Conservation (phyloP, 37 sponge, comb jelly and placozoan species). For the Theonella swinhoei region DNA sequence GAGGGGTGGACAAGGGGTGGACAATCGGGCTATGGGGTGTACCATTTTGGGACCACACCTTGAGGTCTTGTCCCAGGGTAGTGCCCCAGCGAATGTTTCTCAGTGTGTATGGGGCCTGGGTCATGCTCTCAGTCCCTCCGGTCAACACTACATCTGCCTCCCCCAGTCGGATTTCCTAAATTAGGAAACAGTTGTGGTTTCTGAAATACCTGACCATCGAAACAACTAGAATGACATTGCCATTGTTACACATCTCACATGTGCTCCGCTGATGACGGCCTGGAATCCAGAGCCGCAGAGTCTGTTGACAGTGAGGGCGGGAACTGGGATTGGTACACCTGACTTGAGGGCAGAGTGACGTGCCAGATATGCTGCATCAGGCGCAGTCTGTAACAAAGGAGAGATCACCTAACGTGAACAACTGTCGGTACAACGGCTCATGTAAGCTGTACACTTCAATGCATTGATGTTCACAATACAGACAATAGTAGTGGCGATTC, state of each 20-base stretch:
- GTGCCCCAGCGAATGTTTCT: constrained; percentile 80
- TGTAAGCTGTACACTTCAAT: neutral
- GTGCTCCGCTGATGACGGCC: constrained; percentile 91
- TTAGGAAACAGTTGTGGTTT: neutral
- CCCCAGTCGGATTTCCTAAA: constrained; percentile 85
- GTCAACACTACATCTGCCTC: constrained; percentile 82
- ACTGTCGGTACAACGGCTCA: too few relatives aligned
- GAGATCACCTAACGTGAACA: too few relatives aligned
- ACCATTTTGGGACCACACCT: constrained; percentile 67
- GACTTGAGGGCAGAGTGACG: constrained; percentile 85
- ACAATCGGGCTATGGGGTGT: neutral
- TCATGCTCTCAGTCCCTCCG: constrained; percentile 97
- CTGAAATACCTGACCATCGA: neutral
- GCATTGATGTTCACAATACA: too few relatives aligned
- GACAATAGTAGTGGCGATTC: too few relatives aligned
- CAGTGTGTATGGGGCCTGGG: constrained; percentile 82
- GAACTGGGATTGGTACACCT: constrained; percentile 68
- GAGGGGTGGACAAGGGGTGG: too few relatives aligned
- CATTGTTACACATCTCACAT: constrained; percentile 59
- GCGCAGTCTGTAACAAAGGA: constrained; percentile 75
- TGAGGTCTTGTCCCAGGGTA: constrained; percentile 78
- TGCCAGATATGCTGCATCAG: constrained; percentile 83
- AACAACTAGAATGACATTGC: neutral
- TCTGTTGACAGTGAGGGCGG: constrained; percentile 93
- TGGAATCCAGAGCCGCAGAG: constrained; percentile 99